A percentile compares a stretch with the other conserved stretches of the same genome.
Evolutionary conservation across 2,888 invertebrate genomes (phyloP).

Genomic region (Bellardia pandia): DNA sequence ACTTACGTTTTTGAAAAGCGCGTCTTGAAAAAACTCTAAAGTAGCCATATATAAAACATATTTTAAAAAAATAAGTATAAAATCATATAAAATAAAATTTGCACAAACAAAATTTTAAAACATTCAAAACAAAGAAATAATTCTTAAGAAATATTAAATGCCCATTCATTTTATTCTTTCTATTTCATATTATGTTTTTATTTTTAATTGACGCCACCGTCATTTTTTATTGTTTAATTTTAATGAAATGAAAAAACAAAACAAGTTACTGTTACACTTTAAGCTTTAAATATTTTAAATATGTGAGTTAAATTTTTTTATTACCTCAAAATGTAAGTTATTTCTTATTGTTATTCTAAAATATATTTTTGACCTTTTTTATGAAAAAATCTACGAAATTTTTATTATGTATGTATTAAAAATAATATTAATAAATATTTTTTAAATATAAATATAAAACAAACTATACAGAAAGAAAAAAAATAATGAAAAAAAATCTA

Average conservation of each 20-base stretch:
- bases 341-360: constrained; percentile 63
- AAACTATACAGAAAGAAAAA: constrained; percentile 25
- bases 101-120: constrained; percentile 42
- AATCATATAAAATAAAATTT: constrained; percentile 32
- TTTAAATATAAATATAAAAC: constrained; percentile 53
- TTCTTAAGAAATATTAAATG: constrained; percentile 2
- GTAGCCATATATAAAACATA: constrained; percentile 57
- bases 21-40: constrained; percentile 52
- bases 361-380: constrained; percentile 51
- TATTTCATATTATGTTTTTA: not conserved
- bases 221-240: constrained; percentile 38
- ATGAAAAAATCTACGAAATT: constrained; percentile 40
- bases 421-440: constrained; percentile 54
- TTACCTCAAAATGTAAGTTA: constrained; percentile 78
- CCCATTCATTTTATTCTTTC: constrained; percentile 3
- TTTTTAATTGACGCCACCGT: not conserved
- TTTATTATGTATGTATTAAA: constrained; percentile 48
- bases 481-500: constrained; percentile 38
- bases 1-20: constrained; percentile 47
- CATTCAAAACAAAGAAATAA: not conserved
- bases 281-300: constrained; percentile 72
- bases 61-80: constrained; percentile 19
- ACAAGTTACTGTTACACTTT: constrained; percentile 70
- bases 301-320: constrained; percentile 73
- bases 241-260: constrained; percentile 40